Evolutionary conservation across 2,797 vertebrate species (phyloP), one percentile per base, ranked within the genome.

Genomic region (Sphaeramia orbicularis): DNA sequence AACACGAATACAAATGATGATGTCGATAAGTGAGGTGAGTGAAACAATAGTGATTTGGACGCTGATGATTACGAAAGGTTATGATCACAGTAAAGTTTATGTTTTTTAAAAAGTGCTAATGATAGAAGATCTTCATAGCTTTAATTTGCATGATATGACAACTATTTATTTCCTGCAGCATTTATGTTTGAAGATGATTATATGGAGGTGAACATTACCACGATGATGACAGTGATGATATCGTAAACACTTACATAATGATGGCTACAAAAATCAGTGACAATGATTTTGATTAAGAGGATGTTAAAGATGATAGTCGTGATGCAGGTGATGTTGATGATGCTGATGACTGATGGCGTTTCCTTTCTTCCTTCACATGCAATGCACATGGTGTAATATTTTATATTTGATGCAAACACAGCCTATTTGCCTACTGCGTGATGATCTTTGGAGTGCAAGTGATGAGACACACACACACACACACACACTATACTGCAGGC

Each of bases 401-500:
- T 38, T 24, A 64, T 45, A 55, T 67, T 68, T 59, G 13, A 65
- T 64, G 40, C 55, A 53, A 59, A 73, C 10, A 5, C n/a, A 42
- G 55, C 64, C 42, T 73, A 32, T 24, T 45, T 1, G 0, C 19
- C 16, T 16, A 56, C 44, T 75, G 53, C 81, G 27, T 72, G 51
- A 81, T 78, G 67, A 71, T 75, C 42, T 56, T 62, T 67, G 37
- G 44, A 72, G 77, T 70, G 57, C 21, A 65, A 64, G 36, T 76
- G 51, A 68, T 67, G 45, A 53, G 50, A 63, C 43, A 64, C 65
- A 54, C 71, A 63, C 41, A 61, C 54, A 49, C 65, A 57, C 49
- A 51, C 47, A 56, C 52, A 65, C 71, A 62, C 30, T 52, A 66
- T 18, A 10, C 50, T 10, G 55, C 76, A 76, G 77, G 67, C 84